A percentile compares a stretch with the other conserved stretches of the same genome.
These are phyloP conservation scores for Hyppa rectilinea DNA, from an alignment of 2,888 invertebrate species.

Conservation along the genomic window DNA sequence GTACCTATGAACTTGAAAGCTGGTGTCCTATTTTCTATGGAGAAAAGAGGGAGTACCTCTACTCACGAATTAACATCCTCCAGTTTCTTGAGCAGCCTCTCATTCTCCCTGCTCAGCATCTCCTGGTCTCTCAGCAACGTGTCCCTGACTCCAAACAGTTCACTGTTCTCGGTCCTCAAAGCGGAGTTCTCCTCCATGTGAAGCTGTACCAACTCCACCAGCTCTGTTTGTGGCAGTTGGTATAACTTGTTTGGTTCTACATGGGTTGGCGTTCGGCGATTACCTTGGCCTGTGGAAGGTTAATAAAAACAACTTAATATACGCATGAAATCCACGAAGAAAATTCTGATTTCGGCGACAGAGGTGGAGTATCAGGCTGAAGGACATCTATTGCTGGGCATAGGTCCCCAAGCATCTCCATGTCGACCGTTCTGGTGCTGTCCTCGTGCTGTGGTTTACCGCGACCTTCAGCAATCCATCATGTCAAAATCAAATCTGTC, in stretches of 20 bases:
- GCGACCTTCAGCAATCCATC: too few species aligned
- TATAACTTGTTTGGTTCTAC: conserved; percentile 94
- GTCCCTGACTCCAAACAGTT: conserved; percentile 95
- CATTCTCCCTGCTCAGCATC: conserved; percentile 97
- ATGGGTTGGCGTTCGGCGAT: conserved; percentile 89
- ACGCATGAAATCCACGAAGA: neutral
- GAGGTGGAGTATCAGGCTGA: too few species aligned
- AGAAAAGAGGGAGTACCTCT: too few species aligned
- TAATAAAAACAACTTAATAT: neutral
- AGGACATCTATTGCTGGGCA: too few species aligned
- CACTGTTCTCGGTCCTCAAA: conserved; percentile 95
- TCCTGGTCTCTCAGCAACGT: conserved; percentile 97
- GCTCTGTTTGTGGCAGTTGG: conserved; percentile 94
- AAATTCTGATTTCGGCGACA: too few species aligned
- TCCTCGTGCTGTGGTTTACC: too few species aligned
- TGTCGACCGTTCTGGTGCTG: too few species aligned
- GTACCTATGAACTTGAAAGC: too few species aligned
- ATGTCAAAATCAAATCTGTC: too few species aligned
- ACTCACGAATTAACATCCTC: conserved; percentile 97
- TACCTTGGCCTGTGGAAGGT: conserved; percentile 67
- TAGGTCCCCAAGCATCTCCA: too few species aligned
- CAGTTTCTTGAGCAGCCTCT: conserved; percentile 95
- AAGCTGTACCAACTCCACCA: conserved; percentile 95
- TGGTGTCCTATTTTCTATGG: too few species aligned
- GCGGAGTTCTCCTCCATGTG: conserved; percentile 96